Evolutionary conservation across 2,888 invertebrate species (phyloP), one percentile per base, ranked within the genome.

Genomic region (Bellardia pandia): DNA sequence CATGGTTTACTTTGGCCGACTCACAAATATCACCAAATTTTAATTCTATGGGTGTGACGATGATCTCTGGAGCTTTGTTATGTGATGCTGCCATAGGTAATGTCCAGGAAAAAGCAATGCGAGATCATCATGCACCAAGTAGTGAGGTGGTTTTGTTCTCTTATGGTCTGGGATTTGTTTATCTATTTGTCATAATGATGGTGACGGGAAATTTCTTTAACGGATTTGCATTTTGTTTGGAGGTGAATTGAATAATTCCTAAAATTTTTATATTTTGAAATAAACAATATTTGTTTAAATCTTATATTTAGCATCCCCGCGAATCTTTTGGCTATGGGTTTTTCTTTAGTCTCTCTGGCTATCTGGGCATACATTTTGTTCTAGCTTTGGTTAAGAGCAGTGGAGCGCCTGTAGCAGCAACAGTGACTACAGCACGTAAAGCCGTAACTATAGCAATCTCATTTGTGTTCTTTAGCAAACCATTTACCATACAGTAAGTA

Each of bases 31-130:
- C 96, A 7, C 96, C 96, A n/a, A 96, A 96, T 90, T 97, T 97
- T 89, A 95, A 96, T 91, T 92, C 95, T 0, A 91, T 95, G 30
- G 97, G 97, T 0, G 95, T 97, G 0, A 91, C 95, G 0, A 96
- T 97, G 94, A 97, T 97, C 89, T 97, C 96, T 0, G 94, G 97
- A 90, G 99, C 99, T 0, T 93, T 99, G 74, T 94, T 98, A 3
- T 99, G 98, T 91, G 99, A 99, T 94, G 99, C 99, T 0, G 95
- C 97, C 11, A 99, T 99, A 89, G 99, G 99, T 30, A 99, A 99
- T 94, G 97, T 99, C 0, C 99, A 99, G 94, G 99, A 99, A 93
- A 98, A 98, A 92, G 96, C 97, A 0, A 98, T 99, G 97, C 97
- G 97, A 90, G 95, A 95, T 86, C 95, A 96, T 92, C 95, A 96